Conservation (phyloP, 1,140 invertebrate genomes). For the Parasteatoda tepidariorum region DNA sequence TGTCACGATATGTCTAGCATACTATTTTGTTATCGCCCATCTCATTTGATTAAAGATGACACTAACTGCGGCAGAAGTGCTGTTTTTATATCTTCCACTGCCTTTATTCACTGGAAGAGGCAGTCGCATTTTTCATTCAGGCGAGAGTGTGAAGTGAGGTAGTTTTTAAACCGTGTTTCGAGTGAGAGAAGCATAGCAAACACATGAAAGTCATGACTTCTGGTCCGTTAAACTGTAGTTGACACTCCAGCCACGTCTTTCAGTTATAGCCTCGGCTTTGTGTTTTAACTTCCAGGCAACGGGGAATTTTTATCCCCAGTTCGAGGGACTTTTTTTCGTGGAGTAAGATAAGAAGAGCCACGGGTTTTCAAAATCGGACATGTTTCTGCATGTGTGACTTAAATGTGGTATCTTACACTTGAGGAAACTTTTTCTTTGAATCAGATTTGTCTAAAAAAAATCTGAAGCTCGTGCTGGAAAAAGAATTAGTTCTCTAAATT, state of each 20-base stretch:
- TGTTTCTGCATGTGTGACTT: not conserved
- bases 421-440: not conserved
- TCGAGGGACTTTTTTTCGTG: not conserved
- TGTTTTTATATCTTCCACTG: not conserved
- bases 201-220: not conserved
- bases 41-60: not conserved
- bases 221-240: slow-evolving; percentile 30
- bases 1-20: too few species aligned
- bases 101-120: not conserved
- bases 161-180: slow-evolving; percentile 35
- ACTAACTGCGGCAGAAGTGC: not conserved
- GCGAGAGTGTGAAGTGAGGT: not conserved
- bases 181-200: slow-evolving; percentile 33
- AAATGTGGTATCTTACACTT: not conserved
- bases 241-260: slow-evolving; percentile 44
- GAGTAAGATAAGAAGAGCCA: not conserved
- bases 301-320: slow-evolving; percentile 15
- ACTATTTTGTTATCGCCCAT: too few species aligned
- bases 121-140: not conserved
- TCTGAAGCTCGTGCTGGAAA: not conserved
- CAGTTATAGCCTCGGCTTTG: slow-evolving; percentile 49
- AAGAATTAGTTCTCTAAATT: too few species aligned
- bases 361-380: too few species aligned
- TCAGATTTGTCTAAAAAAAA: not conserved
- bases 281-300: slow-evolving; percentile 33